phyloP scores from a whole-genome alignment of 2,797 vertebrate species.

The Peromyscus attwateri region DNA sequence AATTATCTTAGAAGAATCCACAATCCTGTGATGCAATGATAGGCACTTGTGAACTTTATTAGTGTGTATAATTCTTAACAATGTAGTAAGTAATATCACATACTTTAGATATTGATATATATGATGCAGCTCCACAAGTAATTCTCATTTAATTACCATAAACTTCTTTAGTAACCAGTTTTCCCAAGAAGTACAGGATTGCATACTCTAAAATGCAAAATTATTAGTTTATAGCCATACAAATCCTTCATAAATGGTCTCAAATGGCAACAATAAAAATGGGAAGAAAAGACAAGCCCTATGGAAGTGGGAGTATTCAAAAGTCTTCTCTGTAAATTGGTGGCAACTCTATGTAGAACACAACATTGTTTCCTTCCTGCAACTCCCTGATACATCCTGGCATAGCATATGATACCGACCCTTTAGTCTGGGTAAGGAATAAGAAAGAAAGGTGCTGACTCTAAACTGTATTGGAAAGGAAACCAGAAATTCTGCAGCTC shows the following conservation, averaged over 20 bases:
- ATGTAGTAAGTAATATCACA: not conserved
- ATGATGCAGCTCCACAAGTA: not conserved
- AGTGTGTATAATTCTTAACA: constrained; percentile 32
- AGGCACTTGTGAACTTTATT: constrained; percentile 25
- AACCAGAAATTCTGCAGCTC: not conserved
- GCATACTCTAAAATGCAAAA: constrained; percentile 35
- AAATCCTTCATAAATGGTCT: constrained; percentile 35
- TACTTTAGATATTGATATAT: not conserved
- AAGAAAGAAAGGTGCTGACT: not conserved
- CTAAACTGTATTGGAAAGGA: not conserved
- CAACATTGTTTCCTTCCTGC: not conserved
- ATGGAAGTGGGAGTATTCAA: not conserved
- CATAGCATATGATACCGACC: not conserved
- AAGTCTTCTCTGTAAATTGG: not conserved
- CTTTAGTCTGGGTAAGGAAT: constrained; percentile 24
- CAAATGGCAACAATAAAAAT: not conserved
- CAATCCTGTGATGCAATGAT: not conserved
- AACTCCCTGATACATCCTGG: not conserved
- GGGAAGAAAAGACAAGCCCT: not conserved
- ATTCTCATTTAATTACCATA: constrained; percentile 42
- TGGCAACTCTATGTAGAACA: not conserved
- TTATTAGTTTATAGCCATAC: not conserved
- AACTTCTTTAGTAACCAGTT: constrained; percentile 8
- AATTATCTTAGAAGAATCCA: not conserved
- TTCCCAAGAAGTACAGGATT: not conserved